Percentiles rank a stretch among this genome's conserved stretches.
phyloP scores from a whole-genome alignment of 2,888 invertebrate genomes.

The Dryomyza anilis region DNA sequence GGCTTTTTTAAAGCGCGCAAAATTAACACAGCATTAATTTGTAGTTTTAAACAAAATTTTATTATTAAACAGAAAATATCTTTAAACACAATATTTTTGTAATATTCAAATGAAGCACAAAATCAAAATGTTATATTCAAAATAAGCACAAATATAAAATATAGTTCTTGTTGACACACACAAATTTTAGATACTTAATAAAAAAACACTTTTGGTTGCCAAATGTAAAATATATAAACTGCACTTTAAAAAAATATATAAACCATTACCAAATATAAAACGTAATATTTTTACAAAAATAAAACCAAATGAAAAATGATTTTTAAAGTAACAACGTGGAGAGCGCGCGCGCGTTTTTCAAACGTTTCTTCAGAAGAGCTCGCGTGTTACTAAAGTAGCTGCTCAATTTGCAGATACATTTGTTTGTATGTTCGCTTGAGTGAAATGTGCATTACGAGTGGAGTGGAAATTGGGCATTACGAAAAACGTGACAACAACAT shows the following conservation, averaged over 20 bases:
- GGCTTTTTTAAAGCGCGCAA: slow-evolving; percentile 1
- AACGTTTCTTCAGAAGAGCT: slow-evolving; percentile 50
- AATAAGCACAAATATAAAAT: background rate
- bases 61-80: background rate
- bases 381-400: slow-evolving; percentile 56
- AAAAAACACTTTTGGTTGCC: too few species aligned
- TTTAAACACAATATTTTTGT: background rate
- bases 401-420: slow-evolving; percentile 54
- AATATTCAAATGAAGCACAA: background rate
- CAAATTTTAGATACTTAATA: background rate
- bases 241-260: background rate
- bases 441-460: background rate
- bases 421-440: slow-evolving; percentile 34
- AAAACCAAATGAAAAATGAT: slow-evolving; percentile 17
- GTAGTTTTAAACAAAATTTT: background rate
- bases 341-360: slow-evolving; percentile 37
- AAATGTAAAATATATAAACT: too few species aligned
- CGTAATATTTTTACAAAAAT: background rate
- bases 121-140: background rate
- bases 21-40: too few species aligned
- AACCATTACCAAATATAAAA: background rate
- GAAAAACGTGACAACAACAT: background rate
- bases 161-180: background rate
- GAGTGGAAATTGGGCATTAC: background rate
- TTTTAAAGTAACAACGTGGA: slow-evolving; percentile 32